Evolutionary conservation across 2,888 invertebrate species (phyloP).

Genomic region (Ochropleura leucogaster): DNA sequence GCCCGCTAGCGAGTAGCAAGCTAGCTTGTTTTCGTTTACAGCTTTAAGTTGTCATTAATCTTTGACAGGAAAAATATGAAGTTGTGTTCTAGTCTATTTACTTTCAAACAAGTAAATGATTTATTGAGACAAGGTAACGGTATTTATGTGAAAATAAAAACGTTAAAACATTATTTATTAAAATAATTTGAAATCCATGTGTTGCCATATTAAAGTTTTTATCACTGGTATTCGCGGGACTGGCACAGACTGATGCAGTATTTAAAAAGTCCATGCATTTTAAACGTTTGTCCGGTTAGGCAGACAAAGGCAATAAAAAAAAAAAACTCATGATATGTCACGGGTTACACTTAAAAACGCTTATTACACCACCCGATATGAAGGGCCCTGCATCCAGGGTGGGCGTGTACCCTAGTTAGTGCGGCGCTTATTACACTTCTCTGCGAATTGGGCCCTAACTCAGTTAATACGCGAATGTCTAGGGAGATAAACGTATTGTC

Average conservation of each 20-base stretch:
- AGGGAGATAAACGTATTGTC: no score
- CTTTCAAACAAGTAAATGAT: not conserved
- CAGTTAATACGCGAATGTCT: no score
- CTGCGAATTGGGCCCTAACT: no score
- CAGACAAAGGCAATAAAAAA: no score
- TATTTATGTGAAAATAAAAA: not conserved
- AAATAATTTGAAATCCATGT: not conserved
- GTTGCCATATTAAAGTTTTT: slow-evolving; percentile 28
- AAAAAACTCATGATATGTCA: no score
- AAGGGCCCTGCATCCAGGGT: no score
- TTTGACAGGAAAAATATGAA: not conserved
- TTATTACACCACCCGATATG: no score
- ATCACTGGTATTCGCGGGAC: slow-evolving; percentile 14
- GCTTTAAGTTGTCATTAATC: not conserved
- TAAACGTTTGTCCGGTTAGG: not conserved
- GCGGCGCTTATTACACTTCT: no score
- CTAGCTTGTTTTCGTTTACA: slow-evolving; percentile 53
- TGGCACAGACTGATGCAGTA: not conserved
- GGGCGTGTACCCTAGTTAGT: no score
- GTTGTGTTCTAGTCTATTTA: accelerated
- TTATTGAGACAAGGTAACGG: not conserved
- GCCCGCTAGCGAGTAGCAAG: slow-evolving; percentile 64
- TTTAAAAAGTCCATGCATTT: not conserved
- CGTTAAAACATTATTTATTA: no score
- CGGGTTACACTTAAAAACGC: no score